Percentiles rank a stretch among this genome's conserved stretches.
Conservation (phyloP, 2,113 vertebrate genomes). For the Pseudopipra pipra region DNA sequence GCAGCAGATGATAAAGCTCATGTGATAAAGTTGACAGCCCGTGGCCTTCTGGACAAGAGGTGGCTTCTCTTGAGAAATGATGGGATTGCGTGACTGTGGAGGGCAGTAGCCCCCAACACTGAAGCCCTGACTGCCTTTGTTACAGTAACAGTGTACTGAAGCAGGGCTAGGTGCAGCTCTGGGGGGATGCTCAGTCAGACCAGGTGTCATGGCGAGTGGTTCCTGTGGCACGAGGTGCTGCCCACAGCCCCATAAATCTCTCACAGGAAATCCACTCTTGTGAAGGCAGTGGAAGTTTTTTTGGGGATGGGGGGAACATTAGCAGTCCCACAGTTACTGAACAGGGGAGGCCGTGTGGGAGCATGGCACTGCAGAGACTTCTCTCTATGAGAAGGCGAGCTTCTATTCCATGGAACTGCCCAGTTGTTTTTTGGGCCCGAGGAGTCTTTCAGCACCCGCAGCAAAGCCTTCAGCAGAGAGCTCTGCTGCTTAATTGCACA, state of each 20-base stretch:
- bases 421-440: neutral
- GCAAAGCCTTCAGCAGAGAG: neutral
- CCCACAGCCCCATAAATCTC: neutral
- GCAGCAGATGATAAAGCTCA: neutral
- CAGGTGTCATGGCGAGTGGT: rapidly evolving
- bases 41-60: neutral
- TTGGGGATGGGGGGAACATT: neutral
- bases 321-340: neutral
- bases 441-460: neutral
- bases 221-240: rapidly evolving
- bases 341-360: neutral
- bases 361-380: neutral
- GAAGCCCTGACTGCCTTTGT: neutral
- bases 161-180: neutral
- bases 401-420: neutral
- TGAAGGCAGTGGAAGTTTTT: neutral
- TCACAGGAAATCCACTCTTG: neutral
- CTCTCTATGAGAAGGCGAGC: neutral
- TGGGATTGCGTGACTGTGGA: neutral
- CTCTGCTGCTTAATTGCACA: neutral
- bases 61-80: neutral
- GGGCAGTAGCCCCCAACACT: neutral
- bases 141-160: neutral
- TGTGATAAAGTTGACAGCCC: neutral
- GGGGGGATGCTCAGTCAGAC: neutral